These are phyloP conservation scores for Clytia hemisphaerica DNA, from an alignment of 30 jellyfish, hydroid and myxozoan species.

Conservation along the genomic window DNA sequence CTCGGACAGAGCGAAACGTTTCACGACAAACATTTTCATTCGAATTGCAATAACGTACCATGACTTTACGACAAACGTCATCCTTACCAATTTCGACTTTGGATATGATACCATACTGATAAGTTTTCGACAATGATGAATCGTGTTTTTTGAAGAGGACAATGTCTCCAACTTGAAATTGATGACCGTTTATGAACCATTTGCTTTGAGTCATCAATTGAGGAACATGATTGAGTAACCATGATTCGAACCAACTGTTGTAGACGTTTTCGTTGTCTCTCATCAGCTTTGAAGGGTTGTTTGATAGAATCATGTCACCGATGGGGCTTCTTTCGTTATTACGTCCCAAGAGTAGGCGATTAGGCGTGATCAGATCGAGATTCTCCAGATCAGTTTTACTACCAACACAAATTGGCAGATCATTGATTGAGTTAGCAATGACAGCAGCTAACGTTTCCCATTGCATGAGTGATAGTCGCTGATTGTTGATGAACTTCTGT, in stretches of 20 bases:
- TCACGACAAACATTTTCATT: background rate
- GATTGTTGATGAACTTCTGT: background rate
- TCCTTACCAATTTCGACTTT: background rate
- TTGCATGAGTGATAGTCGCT: background rate
- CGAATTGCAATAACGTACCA: too few species aligned
- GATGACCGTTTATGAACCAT: too few species aligned
- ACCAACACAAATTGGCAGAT: too few species aligned
- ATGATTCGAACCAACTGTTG: background rate
- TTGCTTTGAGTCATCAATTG: too few species aligned
- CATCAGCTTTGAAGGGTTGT: background rate
- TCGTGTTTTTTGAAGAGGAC: too few species aligned
- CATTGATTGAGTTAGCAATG: too few species aligned
- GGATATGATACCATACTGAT: background rate
- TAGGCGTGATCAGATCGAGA: background rate
- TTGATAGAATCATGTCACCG: too few species aligned
- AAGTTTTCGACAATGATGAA: too few species aligned
- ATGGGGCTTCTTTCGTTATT: background rate
- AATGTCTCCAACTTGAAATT: too few species aligned
- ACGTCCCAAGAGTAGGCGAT: background rate
- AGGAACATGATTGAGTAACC: constrained; percentile 1
- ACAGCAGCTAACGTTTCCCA: too few species aligned
- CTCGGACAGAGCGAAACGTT: background rate
- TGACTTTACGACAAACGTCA: too few species aligned
- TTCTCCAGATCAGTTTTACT: background rate
- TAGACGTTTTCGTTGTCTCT: background rate